phyloP scores from a whole-genome alignment of 2,113 vertebrate genomes.

The Osmerus mordax region DNA sequence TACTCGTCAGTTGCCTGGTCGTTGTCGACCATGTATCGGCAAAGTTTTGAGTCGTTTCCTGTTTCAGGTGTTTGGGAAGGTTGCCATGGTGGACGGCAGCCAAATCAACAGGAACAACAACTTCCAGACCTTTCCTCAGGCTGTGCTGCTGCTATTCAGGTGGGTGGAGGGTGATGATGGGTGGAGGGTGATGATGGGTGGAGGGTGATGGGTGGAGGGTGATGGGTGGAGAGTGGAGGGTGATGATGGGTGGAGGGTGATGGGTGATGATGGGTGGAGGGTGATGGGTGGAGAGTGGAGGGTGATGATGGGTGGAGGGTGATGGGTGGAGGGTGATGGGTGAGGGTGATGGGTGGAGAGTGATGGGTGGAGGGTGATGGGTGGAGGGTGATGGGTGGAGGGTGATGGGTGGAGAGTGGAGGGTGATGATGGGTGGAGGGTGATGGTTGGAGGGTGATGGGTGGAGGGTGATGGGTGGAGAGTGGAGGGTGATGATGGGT shows the following conservation, averaged over 20 bases:
- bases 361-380: neutral
- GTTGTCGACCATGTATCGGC: too few species aligned
- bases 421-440: neutral
- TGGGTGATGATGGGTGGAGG: too few species aligned
- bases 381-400: neutral
- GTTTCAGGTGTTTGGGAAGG: slow-evolving; percentile 91
- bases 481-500: too few species aligned
- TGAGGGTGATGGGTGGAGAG: too few species aligned
- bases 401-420: too few species aligned
- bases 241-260: too few species aligned
- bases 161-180: slow-evolving; percentile 57
- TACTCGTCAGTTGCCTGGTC: too few species aligned
- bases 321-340: too few species aligned
- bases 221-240: neutral
- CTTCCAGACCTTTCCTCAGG: slow-evolving; percentile 97
- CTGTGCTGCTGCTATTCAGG: slow-evolving; percentile 96
- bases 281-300: too few species aligned
- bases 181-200: slow-evolving; percentile 10
- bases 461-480: neutral
- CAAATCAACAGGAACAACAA: slow-evolving; percentile 99
- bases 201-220: too few species aligned
- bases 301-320: too few species aligned
- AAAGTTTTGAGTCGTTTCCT: slow-evolving; percentile 1
- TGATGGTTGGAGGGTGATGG: too few species aligned
- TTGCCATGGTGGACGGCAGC: slow-evolving; percentile 94